Conservation (phyloP, 2,888 invertebrate species). For the Leptura quadrifasciata region DNA sequence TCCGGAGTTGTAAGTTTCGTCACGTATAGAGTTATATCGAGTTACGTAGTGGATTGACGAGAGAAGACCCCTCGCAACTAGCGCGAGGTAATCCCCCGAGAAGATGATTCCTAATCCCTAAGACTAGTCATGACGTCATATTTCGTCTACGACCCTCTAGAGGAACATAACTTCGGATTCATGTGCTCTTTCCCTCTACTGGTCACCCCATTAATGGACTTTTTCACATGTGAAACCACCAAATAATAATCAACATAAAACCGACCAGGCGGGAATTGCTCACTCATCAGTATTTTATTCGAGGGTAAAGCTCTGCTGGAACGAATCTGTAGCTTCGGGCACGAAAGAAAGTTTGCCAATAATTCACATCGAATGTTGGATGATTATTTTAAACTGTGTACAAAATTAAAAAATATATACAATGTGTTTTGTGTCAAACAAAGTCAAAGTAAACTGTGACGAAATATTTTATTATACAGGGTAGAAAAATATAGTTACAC, state of each 20-base stretch:
- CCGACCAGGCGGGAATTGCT: conserved; percentile 16
- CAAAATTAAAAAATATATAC: not conserved
- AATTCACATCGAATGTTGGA: not conserved
- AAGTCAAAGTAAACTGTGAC: not conserved
- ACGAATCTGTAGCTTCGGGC: not conserved
- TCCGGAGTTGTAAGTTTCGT: conserved; percentile 65
- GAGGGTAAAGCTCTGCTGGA: conserved; percentile 14
- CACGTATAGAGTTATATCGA: conserved; percentile 70
- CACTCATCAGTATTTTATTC: conserved; percentile 8
- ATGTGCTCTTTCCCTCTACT: conserved; percentile 55
- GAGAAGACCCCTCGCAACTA: conserved; percentile 63
- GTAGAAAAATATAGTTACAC: not conserved
- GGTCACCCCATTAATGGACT: conserved; percentile 52
- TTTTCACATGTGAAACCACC: conserved; percentile 60
- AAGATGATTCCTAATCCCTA: conserved; percentile 70
- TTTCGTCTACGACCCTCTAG: conserved; percentile 58
- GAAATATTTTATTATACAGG: not conserved
- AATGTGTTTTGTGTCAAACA: not conserved
- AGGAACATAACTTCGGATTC: conserved; percentile 66
- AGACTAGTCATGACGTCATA: conserved; percentile 69
- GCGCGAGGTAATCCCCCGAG: conserved; percentile 69
- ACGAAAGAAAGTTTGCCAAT: not conserved
- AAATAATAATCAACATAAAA: conserved; percentile 51
- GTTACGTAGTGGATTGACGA: conserved; percentile 67
- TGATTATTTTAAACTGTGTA: not conserved